phyloP scores from a whole-genome alignment of 2,888 invertebrate species.

The Lithophane socia region DNA sequence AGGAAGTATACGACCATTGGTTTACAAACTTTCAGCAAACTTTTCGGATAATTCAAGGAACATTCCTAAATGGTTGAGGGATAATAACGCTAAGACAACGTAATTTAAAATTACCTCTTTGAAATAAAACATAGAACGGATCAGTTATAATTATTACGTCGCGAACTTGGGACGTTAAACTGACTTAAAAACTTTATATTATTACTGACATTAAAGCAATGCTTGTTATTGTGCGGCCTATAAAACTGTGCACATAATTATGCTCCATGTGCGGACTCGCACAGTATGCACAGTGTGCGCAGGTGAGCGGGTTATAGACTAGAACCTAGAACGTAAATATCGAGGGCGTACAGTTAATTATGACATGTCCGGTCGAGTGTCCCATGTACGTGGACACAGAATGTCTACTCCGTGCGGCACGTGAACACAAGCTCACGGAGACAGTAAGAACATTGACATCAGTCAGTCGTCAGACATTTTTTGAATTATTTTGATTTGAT shows the following conservation, averaged over 20 bases:
- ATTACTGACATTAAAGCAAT: neutral
- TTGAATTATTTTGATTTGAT: neutral
- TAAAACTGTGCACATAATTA: neutral
- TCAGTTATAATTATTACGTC: too few relatives aligned
- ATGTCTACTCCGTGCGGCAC: neutral
- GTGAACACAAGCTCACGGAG: neutral
- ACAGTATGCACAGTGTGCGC: neutral
- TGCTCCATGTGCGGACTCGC: neutral
- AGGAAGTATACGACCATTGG: neutral
- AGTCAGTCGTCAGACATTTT: neutral
- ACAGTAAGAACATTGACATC: neutral
- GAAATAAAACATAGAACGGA: too few relatives aligned
- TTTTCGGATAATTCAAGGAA: neutral
- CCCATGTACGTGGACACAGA: neutral
- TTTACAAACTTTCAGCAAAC: neutral
- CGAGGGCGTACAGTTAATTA: constrained; percentile 25
- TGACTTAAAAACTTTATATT: too few relatives aligned
- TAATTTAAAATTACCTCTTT: neutral
- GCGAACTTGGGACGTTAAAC: too few relatives aligned
- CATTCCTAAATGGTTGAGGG: neutral
- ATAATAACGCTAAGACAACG: neutral
- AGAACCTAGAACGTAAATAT: constrained; percentile 7
- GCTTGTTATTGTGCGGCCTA: neutral
- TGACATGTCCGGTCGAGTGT: constrained; percentile 19
- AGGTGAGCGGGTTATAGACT: neutral